These are phyloP conservation scores for Hycleus phaleratus DNA, from an alignment of 1,140 invertebrate genomes.

Conservation along the genomic window DNA sequence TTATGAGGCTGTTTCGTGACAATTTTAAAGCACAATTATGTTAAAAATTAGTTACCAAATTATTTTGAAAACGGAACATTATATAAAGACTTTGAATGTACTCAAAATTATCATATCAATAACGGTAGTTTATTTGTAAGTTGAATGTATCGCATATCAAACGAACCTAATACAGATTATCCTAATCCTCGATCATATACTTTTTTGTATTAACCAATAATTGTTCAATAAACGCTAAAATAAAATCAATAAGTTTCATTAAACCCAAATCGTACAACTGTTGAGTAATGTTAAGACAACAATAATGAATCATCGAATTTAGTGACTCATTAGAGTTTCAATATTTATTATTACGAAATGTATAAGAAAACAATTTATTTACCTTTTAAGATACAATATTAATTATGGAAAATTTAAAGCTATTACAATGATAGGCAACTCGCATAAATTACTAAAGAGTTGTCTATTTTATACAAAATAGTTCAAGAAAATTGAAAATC, in stretches of 20 bases:
- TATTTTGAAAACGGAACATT: too few relatives aligned
- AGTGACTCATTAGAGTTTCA: neutral
- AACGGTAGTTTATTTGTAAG: constrained; percentile 13
- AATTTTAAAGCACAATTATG: too few relatives aligned
- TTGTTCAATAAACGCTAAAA: constrained; percentile 12
- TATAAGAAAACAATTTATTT: constrained; percentile 37
- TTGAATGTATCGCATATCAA: constrained; percentile 12
- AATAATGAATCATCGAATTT: too few relatives aligned
- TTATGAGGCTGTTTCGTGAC: constrained; percentile 5
- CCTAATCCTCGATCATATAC: constrained; percentile 4
- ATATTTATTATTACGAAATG: neutral
- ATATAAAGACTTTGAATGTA: neutral
- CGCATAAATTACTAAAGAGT: constrained; percentile 19
- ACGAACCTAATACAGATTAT: neutral
- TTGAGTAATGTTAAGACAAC: too few relatives aligned
- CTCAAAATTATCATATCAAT: constrained; percentile 11
- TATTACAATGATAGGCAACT: constrained; percentile 31
- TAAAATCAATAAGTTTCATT: too few relatives aligned
- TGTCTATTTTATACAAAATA: constrained; percentile 13
- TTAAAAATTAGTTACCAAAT: too few relatives aligned
- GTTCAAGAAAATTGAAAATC: constrained; percentile 4
- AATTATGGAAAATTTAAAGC: constrained; percentile 33
- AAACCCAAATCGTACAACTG: too few relatives aligned
- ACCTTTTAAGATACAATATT: constrained; percentile 32
- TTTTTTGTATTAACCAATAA: constrained; percentile 2